Conservation (phyloP, 2,113 vertebrate genomes). For the Scomber colias region DNA sequence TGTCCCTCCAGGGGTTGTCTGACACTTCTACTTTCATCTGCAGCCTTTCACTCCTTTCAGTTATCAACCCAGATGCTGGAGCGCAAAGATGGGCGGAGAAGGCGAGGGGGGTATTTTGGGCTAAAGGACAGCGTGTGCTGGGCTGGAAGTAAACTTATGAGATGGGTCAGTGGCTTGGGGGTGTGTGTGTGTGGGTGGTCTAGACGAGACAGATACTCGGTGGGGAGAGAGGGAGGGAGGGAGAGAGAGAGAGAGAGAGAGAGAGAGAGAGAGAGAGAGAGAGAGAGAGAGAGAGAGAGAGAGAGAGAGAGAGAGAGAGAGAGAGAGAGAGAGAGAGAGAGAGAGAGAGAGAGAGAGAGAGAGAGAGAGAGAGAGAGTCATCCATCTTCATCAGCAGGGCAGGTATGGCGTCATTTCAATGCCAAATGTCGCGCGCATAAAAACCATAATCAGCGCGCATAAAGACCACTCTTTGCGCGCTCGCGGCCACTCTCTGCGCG, state of each 20-base stretch:
- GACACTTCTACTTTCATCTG: conserved; percentile 73
- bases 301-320: too few species aligned
- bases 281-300: too few species aligned
- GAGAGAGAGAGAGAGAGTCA: conserved; percentile 20
- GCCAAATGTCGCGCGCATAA: too few species aligned
- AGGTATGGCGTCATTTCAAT: too few species aligned
- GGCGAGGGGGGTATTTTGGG: neutral
- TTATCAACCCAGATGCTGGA: conserved; percentile 54
- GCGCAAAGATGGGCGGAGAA: conserved; percentile 5
- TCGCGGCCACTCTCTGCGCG: too few species aligned
- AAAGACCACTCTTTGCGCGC: too few species aligned
- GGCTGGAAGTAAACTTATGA: conserved; percentile 25
- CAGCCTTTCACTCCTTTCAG: conserved; percentile 58
- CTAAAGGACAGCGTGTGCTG: conserved; percentile 7
- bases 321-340: too few species aligned
- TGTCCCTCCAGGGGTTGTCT: conserved; percentile 59
- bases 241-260: too few species aligned
- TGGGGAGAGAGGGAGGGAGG: neutral
- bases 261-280: too few species aligned
- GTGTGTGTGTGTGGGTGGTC: conserved; percentile 10
- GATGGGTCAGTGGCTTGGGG: neutral
- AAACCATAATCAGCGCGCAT: too few species aligned
- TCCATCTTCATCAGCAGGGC: conserved; percentile 59
- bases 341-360: neutral
- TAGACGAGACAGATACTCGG: neutral